Conservation (phyloP, 2,888 invertebrate genomes). For the Pharmacophagus antenor region DNA sequence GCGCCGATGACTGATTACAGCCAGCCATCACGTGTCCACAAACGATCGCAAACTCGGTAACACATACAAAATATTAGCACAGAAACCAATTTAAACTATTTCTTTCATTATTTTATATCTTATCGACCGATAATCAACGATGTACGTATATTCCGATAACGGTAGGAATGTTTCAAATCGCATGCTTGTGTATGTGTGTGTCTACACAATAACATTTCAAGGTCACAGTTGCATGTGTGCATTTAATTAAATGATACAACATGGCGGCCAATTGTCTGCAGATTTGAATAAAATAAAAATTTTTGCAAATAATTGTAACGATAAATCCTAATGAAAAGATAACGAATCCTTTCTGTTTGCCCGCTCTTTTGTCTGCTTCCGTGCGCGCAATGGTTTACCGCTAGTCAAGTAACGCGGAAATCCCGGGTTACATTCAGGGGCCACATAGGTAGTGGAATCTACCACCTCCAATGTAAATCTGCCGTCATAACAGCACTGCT, state of each 20-base stretch:
- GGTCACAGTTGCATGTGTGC: conserved; percentile 8
- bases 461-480: too few species aligned
- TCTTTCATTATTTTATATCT: conserved; percentile 7
- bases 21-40: not conserved
- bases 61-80: not conserved
- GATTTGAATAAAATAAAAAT: not conserved
- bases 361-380: too few species aligned
- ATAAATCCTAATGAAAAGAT: too few species aligned
- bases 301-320: too few species aligned
- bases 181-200: too few species aligned
- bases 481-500: too few species aligned
- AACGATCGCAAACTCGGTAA: not conserved
- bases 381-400: too few species aligned
- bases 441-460: too few species aligned
- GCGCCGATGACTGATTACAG: not conserved
- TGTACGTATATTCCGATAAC: conserved; percentile 12
- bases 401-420: too few species aligned
- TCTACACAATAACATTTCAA: conserved; percentile 10
- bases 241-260: conserved; percentile 12
- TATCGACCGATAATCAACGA: conserved; percentile 15
- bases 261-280: conserved; percentile 19
- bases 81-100: conserved; percentile 9
- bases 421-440: too few species aligned
- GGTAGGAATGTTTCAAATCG: not conserved
- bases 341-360: too few species aligned